Conservation (phyloP, 2,888 invertebrate genomes). For the Macropis europaea region DNA sequence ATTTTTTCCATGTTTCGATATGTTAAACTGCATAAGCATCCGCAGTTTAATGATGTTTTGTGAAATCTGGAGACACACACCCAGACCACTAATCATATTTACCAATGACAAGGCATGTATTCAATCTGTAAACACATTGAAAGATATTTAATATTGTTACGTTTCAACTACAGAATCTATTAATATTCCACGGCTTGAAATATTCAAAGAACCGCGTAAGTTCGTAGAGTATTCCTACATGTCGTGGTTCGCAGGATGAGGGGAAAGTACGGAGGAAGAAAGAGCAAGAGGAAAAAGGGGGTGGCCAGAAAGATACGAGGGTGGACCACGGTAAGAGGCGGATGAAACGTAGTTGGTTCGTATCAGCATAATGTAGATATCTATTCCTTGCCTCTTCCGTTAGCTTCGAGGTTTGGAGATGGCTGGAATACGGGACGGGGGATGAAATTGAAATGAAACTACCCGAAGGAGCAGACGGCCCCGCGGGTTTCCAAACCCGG, state of each 20-base stretch:
- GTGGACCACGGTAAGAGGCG: conserved; percentile 47
- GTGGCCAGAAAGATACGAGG: conserved; percentile 35
- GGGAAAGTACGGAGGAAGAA: background rate
- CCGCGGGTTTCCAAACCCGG: conserved; percentile 71
- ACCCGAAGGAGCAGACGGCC: conserved; percentile 69
- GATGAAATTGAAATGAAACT: conserved; percentile 76
- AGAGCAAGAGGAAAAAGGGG: conserved; percentile 5
- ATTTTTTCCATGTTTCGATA: too few relatives aligned
- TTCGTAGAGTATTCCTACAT: conserved; percentile 11
- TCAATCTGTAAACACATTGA: too few relatives aligned
- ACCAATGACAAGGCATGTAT: too few relatives aligned
- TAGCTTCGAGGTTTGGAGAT: conserved; percentile 55
- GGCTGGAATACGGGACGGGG: conserved; percentile 46
- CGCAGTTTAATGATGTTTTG: too few relatives aligned
- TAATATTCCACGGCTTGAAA: too few relatives aligned
- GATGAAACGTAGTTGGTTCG: conserved; percentile 66
- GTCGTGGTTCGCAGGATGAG: conserved; percentile 16
- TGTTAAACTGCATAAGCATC: too few relatives aligned
- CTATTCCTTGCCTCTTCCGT: conserved; percentile 68
- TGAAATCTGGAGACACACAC: too few relatives aligned
- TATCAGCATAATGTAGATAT: conserved; percentile 75
- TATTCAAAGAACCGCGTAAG: too few relatives aligned
- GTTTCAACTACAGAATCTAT: too few relatives aligned
- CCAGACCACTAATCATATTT: too few relatives aligned
- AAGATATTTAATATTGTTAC: too few relatives aligned